Evolutionary conservation across 2,113 vertebrate species (phyloP), one percentile per base, ranked within the genome.

Genomic region (Myotis davidii): DNA sequence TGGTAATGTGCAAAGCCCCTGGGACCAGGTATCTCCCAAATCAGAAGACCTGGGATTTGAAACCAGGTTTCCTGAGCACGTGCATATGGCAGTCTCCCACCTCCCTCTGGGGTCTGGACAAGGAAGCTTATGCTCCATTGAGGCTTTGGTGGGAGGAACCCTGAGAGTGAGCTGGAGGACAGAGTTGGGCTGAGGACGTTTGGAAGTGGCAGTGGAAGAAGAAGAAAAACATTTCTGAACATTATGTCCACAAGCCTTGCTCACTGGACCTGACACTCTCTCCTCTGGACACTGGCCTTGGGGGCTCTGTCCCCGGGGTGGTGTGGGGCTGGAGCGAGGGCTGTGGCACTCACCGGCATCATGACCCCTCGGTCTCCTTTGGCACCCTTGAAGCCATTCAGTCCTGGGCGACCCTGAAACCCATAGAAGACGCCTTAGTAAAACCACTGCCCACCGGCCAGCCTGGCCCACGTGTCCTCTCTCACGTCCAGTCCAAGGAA

Each of bases 351-450:
- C 97, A 99, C 99, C 70, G 93, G 97, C 78, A 97, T 91, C 1
- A 97, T 42, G 97, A 98, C 2, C 0, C 96, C 94, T 97, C 88
- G 90, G 61, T 99, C 99, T 97, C 99, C 99, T 97, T 98, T 99
- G 87, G 99, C 96, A 72, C 99, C 99, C 96, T 98, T 99, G 1
- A 96, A 96, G 74, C 99, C 99, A 50, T 98, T 98, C 93, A 98
- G 73, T n/a, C 99, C 99, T 54, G 99, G 98, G 50, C 99, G 99
- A 89, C 99, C 99, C 99, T 99, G 82, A 94, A 97, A 94, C 34
- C 93, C 61, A 95, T 5, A 93, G 39, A 82, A 96, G 45, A 94
- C 14, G 39, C 6, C 29, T 94, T 56, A 94, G 52, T 45, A 72
- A 94, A 90, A 64, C 76, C 48, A 48, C 48, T 4, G 4, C 42